Conservation (phyloP, 2,888 invertebrate species). For the Bombyx huttoni region DNA sequence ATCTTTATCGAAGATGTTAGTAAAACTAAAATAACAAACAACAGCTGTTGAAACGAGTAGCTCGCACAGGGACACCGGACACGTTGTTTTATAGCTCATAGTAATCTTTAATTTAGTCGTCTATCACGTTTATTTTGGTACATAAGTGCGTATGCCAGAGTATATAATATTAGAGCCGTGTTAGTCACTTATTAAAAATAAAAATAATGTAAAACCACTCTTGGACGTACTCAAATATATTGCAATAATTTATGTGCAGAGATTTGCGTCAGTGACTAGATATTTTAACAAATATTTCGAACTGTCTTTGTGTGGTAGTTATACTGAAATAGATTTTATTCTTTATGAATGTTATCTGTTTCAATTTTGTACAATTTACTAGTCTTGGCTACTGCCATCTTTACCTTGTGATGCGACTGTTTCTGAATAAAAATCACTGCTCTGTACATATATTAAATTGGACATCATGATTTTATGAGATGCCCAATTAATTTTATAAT, state of each 20-base stretch:
- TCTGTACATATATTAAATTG: too few relatives aligned
- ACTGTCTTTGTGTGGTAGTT: neutral
- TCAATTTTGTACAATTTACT: neutral
- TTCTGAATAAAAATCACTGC: too few relatives aligned
- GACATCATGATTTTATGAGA: too few relatives aligned
- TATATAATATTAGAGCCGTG: conserved; percentile 10
- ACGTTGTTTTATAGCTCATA: conserved; percentile 11
- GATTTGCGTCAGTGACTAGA: conserved; percentile 32
- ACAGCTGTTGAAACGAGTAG: conserved; percentile 13
- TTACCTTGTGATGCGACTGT: neutral
- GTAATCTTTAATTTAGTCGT: conserved; percentile 11
- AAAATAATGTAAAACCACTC: conserved; percentile 21
- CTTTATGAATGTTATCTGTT: neutral
- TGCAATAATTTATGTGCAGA: conserved; percentile 27
- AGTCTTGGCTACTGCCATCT: neutral
- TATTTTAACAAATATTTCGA: conserved; percentile 16
- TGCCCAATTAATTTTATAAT: too few relatives aligned
- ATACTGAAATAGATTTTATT: conserved; percentile 6
- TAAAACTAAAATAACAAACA: conserved; percentile 16
- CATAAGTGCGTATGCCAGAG: conserved; percentile 8
- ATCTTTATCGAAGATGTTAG: conserved; percentile 8
- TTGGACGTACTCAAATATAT: conserved; percentile 25
- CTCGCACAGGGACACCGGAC: conserved; percentile 11
- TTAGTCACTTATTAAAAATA: conserved; percentile 22
- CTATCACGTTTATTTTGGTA: conserved; percentile 8